Evolutionary conservation across 2,797 vertebrate genomes (phyloP).

Genomic region (Neosilurus hyrtlii): DNA sequence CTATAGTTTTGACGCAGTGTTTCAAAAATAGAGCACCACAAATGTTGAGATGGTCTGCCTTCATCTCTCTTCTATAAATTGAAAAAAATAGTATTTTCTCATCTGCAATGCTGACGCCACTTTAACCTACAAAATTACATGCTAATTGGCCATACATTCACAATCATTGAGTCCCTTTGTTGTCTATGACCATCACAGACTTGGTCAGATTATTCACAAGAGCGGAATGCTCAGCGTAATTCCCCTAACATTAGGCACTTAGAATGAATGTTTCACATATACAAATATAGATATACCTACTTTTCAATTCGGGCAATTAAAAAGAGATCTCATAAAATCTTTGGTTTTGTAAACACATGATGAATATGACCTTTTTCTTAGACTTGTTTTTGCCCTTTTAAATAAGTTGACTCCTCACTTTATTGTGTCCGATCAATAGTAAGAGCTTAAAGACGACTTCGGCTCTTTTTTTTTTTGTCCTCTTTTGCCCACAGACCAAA

Average conservation of each 20-base stretch:
- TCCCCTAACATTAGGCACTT: conserved; percentile 91
- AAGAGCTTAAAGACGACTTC: conserved; percentile 17
- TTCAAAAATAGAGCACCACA: conserved; percentile 53
- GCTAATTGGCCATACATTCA: conserved; percentile 81
- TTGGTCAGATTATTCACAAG: conserved; percentile 78
- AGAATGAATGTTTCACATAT: conserved; percentile 80
- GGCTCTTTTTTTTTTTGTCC: conserved; percentile 3
- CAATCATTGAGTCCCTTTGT: conserved; percentile 75
- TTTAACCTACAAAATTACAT: conserved; percentile 44
- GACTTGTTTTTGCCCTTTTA: conserved; percentile 24
- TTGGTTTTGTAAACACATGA: conserved; percentile 87
- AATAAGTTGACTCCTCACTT: conserved; percentile 47
- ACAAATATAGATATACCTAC: conserved; percentile 85
- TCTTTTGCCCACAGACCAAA: conserved; percentile 13
- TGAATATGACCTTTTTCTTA: conserved; percentile 37
- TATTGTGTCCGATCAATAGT: conserved; percentile 18
- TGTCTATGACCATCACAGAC: conserved; percentile 79
- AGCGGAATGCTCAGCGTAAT: conserved; percentile 67
- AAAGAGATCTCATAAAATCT: conserved; percentile 78
- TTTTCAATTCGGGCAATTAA: conserved; percentile 75
- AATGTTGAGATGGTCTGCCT: conserved; percentile 51
- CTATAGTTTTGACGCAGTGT: conserved; percentile 37
- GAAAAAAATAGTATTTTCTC: conserved; percentile 13
- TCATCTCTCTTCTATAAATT: conserved; percentile 6
- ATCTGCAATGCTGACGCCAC: conserved; percentile 18